Evolutionary conservation across 2,797 vertebrate genomes (phyloP).

Genomic region (Anas georgica): DNA sequence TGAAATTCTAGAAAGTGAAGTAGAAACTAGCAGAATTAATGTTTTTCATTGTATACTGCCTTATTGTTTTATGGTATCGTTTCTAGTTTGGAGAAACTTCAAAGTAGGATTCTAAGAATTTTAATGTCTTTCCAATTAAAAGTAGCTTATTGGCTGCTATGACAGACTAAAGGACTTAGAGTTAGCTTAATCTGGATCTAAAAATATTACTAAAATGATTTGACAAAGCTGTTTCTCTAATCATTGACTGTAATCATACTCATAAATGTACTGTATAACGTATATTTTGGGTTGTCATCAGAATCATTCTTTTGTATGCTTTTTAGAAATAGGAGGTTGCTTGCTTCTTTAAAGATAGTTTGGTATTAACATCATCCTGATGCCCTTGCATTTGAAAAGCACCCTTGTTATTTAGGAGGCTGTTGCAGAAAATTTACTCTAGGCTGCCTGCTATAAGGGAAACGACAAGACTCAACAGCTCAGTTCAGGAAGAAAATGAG

Average conservation of each 20-base stretch:
- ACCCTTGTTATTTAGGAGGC: neutral
- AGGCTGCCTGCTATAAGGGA: neutral
- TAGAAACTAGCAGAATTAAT: neutral
- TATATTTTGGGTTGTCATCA: neutral
- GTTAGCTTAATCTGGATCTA: neutral
- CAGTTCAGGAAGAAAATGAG: neutral
- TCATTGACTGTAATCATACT: neutral
- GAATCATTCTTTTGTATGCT: neutral
- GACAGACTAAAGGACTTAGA: neutral
- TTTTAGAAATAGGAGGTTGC: neutral
- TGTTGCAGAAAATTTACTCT: neutral
- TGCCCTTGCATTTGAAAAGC: neutral
- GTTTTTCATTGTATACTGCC: neutral
- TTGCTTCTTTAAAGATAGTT: neutral
- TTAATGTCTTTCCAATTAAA: neutral
- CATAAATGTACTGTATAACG: rapidly evolving
- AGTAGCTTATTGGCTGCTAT: neutral
- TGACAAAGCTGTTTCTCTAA: neutral
- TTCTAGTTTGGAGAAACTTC: neutral
- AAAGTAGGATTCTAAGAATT: neutral
- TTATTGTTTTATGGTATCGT: neutral
- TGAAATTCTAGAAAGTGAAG: neutral
- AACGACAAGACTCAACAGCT: neutral
- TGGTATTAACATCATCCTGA: neutral
- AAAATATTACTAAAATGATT: neutral